phyloP scores from a whole-genome alignment of 2,888 invertebrate genomes.

The Xylocampa areola region DNA sequence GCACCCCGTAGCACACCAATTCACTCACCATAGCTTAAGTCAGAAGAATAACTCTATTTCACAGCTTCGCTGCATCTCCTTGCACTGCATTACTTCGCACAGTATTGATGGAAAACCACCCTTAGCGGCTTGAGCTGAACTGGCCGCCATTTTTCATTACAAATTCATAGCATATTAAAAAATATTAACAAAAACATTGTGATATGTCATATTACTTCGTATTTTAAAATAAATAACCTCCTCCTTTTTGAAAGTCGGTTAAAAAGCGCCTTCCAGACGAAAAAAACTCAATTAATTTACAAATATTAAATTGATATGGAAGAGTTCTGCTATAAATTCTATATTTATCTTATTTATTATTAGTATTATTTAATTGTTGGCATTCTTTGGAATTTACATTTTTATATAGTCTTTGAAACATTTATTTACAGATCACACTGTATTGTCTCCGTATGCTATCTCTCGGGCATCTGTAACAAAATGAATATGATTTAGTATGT shows the following conservation, averaged over 20 bases:
- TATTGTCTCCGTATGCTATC: constrained; percentile 75
- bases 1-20: no score
- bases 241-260: background rate
- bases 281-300: constrained; percentile 46
- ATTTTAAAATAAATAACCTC: no score
- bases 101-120: no score
- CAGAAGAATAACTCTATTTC: no score
- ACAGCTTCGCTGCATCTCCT: no score
- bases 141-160: no score
- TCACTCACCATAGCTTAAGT: no score
- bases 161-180: background rate
- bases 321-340: constrained; percentile 72
- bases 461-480: constrained; percentile 81
- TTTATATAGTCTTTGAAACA: constrained; percentile 62
- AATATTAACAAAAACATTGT: constrained; percentile 12
- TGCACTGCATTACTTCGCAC: no score
- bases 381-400: constrained; percentile 77
- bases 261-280: constrained; percentile 46
- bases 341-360: constrained; percentile 47
- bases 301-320: constrained; percentile 75
- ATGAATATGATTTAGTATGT: background rate
- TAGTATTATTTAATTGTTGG: constrained; percentile 66
- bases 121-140: no score
- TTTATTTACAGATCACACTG: constrained; percentile 62
- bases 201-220: background rate